These are phyloP conservation scores for Cheiracanthium punctorium DNA, from an alignment of 2,888 invertebrate genomes.

Conservation along the genomic window DNA sequence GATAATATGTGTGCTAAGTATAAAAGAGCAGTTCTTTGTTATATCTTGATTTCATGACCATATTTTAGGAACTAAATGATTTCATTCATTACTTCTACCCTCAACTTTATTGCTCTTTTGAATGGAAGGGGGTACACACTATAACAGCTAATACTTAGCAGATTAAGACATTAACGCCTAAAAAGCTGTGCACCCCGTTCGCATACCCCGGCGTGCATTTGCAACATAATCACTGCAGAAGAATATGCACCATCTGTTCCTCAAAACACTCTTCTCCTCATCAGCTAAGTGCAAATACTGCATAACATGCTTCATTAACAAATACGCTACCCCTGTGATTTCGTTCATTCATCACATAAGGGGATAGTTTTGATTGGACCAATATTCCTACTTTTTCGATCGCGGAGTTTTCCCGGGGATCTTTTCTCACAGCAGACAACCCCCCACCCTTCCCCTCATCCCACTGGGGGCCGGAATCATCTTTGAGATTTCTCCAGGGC, in stretches of 20 bases:
- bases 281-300: conserved; percentile 64
- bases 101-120: too few species aligned
- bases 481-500: conserved; percentile 64
- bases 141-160: not conserved
- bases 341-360: conserved; percentile 52
- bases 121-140: too few species aligned
- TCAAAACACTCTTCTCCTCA: conserved; percentile 17
- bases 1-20: too few species aligned
- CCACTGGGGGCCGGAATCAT: conserved; percentile 39
- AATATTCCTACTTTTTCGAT: conserved; percentile 40
- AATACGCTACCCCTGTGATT: conserved; percentile 45
- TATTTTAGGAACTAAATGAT: not conserved
- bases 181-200: not conserved
- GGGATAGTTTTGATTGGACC: conserved; percentile 50
- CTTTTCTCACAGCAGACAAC: not conserved
- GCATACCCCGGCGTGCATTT: not conserved
- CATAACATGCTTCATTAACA: conserved; percentile 62
- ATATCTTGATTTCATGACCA: too few species aligned
- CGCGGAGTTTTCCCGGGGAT: not conserved
- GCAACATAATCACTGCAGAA: conserved; percentile 48
- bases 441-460: not conserved
- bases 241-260: conserved; percentile 45
- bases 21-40: too few species aligned
- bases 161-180: not conserved
- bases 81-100: not conserved